Evolutionary conservation across 1,140 invertebrate genomes (phyloP).

Genomic region (Hyles euphorbiae): DNA sequence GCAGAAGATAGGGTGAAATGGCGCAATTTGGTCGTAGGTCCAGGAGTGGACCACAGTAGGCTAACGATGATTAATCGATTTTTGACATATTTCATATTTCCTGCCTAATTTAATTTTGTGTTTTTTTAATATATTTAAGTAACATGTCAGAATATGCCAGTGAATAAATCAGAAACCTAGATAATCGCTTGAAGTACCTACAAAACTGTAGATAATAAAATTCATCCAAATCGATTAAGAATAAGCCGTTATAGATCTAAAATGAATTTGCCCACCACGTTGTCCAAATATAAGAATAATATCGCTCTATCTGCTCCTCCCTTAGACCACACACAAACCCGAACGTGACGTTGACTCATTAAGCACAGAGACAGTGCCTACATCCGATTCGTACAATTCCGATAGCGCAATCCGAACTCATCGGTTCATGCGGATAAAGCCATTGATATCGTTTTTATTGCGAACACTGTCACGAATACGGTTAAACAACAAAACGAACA

Average conservation of each 20-base stretch:
- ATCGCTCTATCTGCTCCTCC: slow-evolving; percentile 9
- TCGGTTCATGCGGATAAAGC: slow-evolving; percentile 13
- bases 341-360: slow-evolving; percentile 49
- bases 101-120: not conserved
- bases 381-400: slow-evolving; percentile 50
- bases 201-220: too few relatives aligned
- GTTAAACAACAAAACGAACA: not conserved
- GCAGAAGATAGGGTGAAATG: too few relatives aligned
- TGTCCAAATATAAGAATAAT: too few relatives aligned
- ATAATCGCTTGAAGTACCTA: too few relatives aligned
- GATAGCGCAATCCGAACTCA: slow-evolving; percentile 23
- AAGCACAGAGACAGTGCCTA: slow-evolving; percentile 49
- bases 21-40: too few relatives aligned
- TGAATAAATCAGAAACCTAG: too few relatives aligned
- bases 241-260: too few relatives aligned
- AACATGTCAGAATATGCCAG: too few relatives aligned
- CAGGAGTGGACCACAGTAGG: too few relatives aligned
- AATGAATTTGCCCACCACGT: too few relatives aligned
- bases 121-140: too few relatives aligned
- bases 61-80: not conserved
- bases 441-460: slow-evolving; percentile 11
- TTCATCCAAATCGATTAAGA: too few relatives aligned
- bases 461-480: slow-evolving; percentile 2
- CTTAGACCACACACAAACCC: slow-evolving; percentile 21
- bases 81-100: not conserved